Evolutionary conservation across 2,113 vertebrate genomes (phyloP).

Genomic region (Bothrops jararaca): DNA sequence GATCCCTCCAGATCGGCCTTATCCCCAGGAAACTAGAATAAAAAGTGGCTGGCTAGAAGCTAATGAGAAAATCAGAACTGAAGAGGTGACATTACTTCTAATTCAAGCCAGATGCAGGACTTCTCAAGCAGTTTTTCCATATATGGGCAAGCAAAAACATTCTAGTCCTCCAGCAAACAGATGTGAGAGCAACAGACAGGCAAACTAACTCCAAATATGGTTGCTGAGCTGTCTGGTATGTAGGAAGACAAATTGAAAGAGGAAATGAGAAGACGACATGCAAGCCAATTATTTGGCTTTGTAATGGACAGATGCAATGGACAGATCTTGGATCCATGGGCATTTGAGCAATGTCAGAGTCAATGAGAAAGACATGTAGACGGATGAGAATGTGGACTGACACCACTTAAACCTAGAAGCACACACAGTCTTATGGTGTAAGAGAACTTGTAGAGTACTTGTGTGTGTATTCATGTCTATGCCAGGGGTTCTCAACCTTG

Average conservation of each 20-base stretch:
- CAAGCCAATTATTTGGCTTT: neutral
- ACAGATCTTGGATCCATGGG: neutral
- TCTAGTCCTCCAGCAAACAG: constrained; percentile 19
- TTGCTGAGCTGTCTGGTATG: neutral
- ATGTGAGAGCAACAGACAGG: constrained; percentile 38
- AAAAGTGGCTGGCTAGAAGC: neutral
- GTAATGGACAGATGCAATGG: neutral
- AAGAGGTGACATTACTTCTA: constrained; percentile 35
- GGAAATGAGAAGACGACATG: neutral
- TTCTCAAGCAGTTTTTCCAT: constrained; percentile 52
- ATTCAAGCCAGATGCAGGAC: constrained; percentile 33
- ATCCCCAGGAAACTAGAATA: neutral
- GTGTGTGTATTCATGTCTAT: neutral
- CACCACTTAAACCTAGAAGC: neutral
- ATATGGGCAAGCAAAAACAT: constrained; percentile 51
- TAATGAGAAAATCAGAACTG: neutral
- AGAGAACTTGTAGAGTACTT: neutral
- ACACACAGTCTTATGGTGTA: neutral
- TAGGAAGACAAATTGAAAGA: neutral
- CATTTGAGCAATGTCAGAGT: neutral
- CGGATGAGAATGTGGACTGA: neutral
- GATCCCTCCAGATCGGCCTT: constrained; percentile 6
- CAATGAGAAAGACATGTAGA: neutral
- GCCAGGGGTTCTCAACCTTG: too few species aligned
- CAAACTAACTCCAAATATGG: constrained; percentile 78